Base-by-base conservation (phyloP, 2,888 invertebrate genomes). In the Apotomis capreana region DNA sequence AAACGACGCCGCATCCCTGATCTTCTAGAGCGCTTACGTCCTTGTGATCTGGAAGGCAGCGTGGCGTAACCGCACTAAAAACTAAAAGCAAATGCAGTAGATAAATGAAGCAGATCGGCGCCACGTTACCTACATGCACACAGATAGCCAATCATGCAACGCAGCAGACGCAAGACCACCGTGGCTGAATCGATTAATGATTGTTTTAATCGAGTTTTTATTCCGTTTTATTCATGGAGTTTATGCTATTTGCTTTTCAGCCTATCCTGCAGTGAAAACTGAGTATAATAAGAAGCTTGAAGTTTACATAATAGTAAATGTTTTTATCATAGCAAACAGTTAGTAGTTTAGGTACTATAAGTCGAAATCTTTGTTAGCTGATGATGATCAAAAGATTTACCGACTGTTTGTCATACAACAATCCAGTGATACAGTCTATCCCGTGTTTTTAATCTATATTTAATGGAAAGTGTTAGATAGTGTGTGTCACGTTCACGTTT, bases 31-130 rank as follows among this genome's bases (percentile, higher is more conserved):
- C 40, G 54, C 57, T 57, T 71, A 71, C 55, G 61, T 12, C 61
- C 63, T 68, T 68, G 6, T 51, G 26, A 15, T n/a, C 40, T 5
- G 82, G 79, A 82, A 83, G 81, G 78, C 81, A 76, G 84, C 87
- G 84, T 92, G 91, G 90, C 91, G 92, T 89, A 91, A 92, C 90
- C 84, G 84, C 82, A 89, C 86, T 89, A 88, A 87, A 86, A 87
- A 88, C 91, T 90, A 88, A 90, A 90, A 89, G 90, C 89, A 88
- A 91, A 87, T 88, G 90, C 87, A 87, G 84, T 83, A 90, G 91
- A 91, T 90, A 91, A 90, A 87, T 84, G 86, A 81, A 81, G 80
- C 84, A 79, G 83, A 86, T 85, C 87, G 85, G 78, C 75, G 78
- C 79, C 76, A 79, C 78, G 77, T 57, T 63, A 69, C 68, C 69